Conservation (phyloP, 2,113 vertebrate genomes). For the Eubucco bourcierii region DNA sequence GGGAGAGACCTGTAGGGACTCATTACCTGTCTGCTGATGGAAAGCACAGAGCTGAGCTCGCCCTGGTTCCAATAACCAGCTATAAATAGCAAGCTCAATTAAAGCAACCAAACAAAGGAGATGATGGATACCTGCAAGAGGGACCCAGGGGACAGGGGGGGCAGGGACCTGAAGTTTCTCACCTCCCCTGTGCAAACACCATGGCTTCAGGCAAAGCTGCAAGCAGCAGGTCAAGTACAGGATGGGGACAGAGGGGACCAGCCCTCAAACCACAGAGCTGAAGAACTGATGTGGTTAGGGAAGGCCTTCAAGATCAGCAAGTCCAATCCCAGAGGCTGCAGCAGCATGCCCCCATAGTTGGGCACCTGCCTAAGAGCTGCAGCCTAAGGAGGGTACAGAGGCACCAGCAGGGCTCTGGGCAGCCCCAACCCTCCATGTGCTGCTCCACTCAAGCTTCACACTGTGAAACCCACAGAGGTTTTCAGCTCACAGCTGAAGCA, state of each 20-base stretch:
- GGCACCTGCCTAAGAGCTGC: neutral
- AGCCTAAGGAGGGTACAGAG: neutral
- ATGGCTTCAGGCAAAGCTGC: neutral
- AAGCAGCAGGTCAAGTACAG: neutral
- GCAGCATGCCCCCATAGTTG: neutral
- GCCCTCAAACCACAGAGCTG: neutral
- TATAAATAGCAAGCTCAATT: constrained; percentile 53
- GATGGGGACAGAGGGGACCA: neutral
- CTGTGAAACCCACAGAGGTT: rapidly evolving
- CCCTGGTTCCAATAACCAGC: constrained; percentile 48
- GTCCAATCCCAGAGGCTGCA: neutral
- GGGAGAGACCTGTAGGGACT: neutral
- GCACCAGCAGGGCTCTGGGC: neutral
- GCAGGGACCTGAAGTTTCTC: neutral
- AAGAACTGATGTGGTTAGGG: no score
- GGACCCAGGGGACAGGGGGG: neutral
- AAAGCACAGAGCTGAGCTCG: neutral
- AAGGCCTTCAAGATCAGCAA: no score
- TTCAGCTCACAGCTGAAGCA: neutral
- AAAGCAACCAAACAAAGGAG: constrained; percentile 8
- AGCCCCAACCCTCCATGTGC: rapidly evolving
- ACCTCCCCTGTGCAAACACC: neutral
- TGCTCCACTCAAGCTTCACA: rapidly evolving
- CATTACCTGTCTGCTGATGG: constrained; percentile 4
- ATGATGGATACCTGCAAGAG: neutral